Evolutionary conservation across 2,113 vertebrate genomes (phyloP).

Genomic region (Solea senegalensis): DNA sequence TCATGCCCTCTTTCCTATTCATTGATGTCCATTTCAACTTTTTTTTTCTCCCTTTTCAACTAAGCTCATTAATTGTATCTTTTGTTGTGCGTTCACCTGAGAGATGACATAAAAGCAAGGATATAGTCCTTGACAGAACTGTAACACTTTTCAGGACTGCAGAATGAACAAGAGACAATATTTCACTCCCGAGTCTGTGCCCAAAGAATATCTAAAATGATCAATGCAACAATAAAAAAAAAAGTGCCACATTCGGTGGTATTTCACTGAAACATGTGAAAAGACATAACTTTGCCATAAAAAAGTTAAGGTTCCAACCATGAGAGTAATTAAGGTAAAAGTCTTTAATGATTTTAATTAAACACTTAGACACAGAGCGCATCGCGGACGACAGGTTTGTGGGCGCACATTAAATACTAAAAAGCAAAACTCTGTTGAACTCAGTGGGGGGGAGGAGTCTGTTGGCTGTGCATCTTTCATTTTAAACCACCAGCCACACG

Average conservation of each 20-base stretch:
- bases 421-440: slow-evolving; percentile 16
- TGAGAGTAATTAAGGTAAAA: background rate
- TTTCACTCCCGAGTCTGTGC: slow-evolving; percentile 17
- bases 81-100: slow-evolving; percentile 36
- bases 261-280: slow-evolving; percentile 14
- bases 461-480: slow-evolving; percentile 4
- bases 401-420: too few species aligned
- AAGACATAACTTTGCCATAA: slow-evolving; percentile 4
- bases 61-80: slow-evolving; percentile 60
- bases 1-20: slow-evolving; percentile 43
- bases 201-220: slow-evolving; percentile 21
- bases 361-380: too few species aligned
- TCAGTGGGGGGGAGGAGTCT: background rate
- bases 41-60: slow-evolving; percentile 39
- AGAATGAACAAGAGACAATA: slow-evolving; percentile 28
- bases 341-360: too few species aligned
- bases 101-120: slow-evolving; percentile 29
- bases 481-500: slow-evolving; percentile 28
- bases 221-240: slow-evolving; percentile 19
- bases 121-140: slow-evolving; percentile 16
- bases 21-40: slow-evolving; percentile 30
- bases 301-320: background rate
- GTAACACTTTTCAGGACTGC: slow-evolving; percentile 18
- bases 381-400: too few species aligned
- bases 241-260: background rate